Evolutionary conservation across 2,797 vertebrate genomes (phyloP), one percentile per base, ranked within the genome.

Genomic region (Cyclopterus lumpus): DNA sequence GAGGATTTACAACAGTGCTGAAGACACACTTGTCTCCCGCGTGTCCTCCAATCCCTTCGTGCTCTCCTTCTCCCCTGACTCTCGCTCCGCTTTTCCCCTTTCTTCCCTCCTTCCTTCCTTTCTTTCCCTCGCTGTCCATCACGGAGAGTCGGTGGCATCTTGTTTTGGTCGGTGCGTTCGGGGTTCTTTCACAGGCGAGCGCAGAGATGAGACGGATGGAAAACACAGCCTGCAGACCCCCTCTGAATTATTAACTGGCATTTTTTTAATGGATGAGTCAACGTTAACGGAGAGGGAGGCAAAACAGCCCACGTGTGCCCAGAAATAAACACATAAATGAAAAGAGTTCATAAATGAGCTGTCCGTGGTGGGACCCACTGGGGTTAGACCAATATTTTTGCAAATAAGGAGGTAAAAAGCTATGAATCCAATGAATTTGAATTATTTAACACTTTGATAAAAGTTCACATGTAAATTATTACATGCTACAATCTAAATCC

Each of bases 231-330:
- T 76, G 86, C 80, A 91, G 89, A 90, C 85, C 86, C 86, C 85
- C 80, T 78, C 78, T 94, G 81, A 94, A 94, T 94, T 93, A 94
- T 93, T 93, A 93, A 94, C 77, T 61, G 79, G 71, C 51, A 28
- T 28, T 28, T 28, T 28, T 28, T 28, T 28, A 88, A 89, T 79
- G 75, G 84, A 93, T 89, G 88, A 93, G 84, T 93, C 87, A 90
- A 88, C 79, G 53, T 86, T 83, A 88, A 78, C 81, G 70, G 79
- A 65, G 53, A 77, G 73, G 65, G 69, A 72, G 81, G 69, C 67
- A 46, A 66, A 59, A 55, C 74, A 2, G 75, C 82, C 85, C 77
- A 84, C 68, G 44, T 86, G 82, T 54, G 22, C 79, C 82, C 70
- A 80, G 82, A 87, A 86, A 84, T 80, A 89, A 59, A 76, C 85